These are phyloP conservation scores for Cliona cf. orientalis DNA, from an alignment of 37 sponge, comb jelly and placozoan genomes.

Conservation along the genomic window DNA sequence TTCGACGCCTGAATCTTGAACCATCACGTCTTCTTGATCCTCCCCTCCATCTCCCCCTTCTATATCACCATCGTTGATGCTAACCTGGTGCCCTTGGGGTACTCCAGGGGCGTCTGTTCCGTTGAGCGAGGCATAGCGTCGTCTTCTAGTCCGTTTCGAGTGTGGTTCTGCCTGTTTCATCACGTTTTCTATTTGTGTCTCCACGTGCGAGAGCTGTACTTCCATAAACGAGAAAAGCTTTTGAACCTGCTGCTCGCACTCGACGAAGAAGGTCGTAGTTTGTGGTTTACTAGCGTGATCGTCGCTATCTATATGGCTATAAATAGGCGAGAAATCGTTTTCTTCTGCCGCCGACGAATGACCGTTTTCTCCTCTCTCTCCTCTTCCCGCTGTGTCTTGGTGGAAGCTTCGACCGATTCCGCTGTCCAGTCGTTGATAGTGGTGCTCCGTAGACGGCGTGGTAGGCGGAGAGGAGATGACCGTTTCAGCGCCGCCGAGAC, in stretches of 20 bases:
- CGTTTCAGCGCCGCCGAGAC: background rate
- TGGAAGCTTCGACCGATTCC: too few species aligned
- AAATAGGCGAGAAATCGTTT: too few species aligned
- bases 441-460: too few species aligned
- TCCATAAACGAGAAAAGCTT: constrained; percentile 18
- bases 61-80: background rate
- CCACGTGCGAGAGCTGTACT: constrained; percentile 6
- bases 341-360: background rate
- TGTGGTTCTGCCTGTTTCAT: too few species aligned
- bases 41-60: background rate
- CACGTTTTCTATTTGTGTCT: too few species aligned
- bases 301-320: too few species aligned
- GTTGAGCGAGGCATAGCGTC: too few species aligned
- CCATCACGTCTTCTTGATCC: background rate
- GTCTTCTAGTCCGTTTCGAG: too few species aligned
- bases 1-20: background rate
- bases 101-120: background rate
- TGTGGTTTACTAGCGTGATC: too few species aligned
- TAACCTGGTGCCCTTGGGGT: background rate
- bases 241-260: constrained; percentile 5
- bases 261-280: background rate
- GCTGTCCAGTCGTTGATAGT: background rate
- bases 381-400: too few species aligned
- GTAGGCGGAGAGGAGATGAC: background rate
- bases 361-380: background rate